Conservation (phyloP, 2,797 vertebrate species). For the Caiman crocodilus region DNA sequence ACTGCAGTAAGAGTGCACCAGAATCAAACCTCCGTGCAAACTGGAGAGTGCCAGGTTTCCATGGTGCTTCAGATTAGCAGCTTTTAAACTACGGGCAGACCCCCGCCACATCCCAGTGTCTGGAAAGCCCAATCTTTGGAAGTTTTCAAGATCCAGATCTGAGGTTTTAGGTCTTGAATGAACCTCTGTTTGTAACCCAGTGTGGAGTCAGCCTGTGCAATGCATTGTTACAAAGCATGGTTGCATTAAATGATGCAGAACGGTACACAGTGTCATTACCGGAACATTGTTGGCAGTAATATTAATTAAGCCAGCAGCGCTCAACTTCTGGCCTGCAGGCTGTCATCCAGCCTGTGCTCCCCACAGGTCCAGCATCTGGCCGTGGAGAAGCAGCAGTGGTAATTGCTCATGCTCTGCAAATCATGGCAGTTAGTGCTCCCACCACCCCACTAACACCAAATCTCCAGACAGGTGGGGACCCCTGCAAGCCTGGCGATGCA, state of each 20-base stretch:
- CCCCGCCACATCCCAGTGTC: neutral
- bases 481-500: too few species aligned
- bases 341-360: too few species aligned
- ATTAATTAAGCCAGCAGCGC: too few species aligned
- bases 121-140: neutral
- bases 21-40: neutral
- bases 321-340: too few species aligned
- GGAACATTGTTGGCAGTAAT: too few species aligned
- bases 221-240: neutral
- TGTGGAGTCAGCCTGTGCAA: neutral
- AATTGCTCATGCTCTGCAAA: too few species aligned
- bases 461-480: too few species aligned
- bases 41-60: neutral
- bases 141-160: neutral
- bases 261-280: too few species aligned
- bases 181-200: neutral
- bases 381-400: too few species aligned
- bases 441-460: too few species aligned
- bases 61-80: neutral
- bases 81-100: neutral
- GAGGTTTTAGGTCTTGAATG: neutral
- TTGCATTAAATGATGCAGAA: neutral
- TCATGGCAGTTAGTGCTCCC: too few species aligned
- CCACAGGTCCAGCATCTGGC: too few species aligned
- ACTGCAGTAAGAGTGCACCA: neutral